Evolutionary conservation across 2,113 vertebrate species (phyloP).

Genomic region (Ploceus nigricollis): DNA sequence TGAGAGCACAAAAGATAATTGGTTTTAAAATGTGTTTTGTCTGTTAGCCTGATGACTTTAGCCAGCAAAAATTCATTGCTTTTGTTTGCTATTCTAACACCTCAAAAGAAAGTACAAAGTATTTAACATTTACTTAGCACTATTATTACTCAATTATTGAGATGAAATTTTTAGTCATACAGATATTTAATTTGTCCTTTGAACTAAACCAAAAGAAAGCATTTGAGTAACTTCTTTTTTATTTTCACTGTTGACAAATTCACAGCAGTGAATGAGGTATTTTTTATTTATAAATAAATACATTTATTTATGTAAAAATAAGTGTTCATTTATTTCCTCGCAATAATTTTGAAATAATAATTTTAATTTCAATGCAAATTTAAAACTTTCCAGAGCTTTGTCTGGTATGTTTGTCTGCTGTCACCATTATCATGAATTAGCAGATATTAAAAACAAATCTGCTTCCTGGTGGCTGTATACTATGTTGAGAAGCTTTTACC

Average conservation of each 20-base stretch:
- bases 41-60: neutral
- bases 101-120: neutral
- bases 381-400: neutral
- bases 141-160: neutral
- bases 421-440: neutral
- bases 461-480: neutral
- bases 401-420: neutral
- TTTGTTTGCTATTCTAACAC: neutral
- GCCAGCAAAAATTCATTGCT: neutral
- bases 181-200: neutral
- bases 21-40: neutral
- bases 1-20: neutral
- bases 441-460: neutral
- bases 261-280: neutral
- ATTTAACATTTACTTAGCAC: neutral
- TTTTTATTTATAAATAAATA: neutral
- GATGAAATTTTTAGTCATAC: neutral
- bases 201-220: neutral
- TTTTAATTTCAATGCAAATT: constrained; percentile 6
- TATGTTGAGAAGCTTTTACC: neutral
- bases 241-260: neutral
- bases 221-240: neutral
- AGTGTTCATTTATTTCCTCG: neutral
- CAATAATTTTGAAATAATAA: neutral
- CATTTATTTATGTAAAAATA: neutral